Base-by-base conservation (phyloP, 2,797 vertebrate genomes). In the Eulemur rubriventer region DNA sequence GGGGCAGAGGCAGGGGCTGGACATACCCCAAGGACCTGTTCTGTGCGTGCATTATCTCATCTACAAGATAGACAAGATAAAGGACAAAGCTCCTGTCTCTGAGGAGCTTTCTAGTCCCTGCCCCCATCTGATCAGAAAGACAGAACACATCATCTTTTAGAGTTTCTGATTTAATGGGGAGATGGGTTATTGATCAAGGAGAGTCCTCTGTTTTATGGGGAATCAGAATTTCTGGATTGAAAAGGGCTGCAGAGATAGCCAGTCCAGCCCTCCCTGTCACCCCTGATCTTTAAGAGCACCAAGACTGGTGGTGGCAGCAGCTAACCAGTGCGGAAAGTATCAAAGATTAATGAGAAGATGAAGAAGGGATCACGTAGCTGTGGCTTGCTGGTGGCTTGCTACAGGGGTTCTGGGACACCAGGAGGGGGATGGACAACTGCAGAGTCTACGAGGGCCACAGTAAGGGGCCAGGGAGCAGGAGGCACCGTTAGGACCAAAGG, bases 21-120 rank as follows among this genome's bases (percentile, higher is more conserved):
- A 46, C 48, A n/a, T 0, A n/a, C 2, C 10, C 28, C 0, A 5
- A 46, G 43, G 35, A n/a, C 52, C 13, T 1, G 3, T 2, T 41
- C 84, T 55, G 28, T 41, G 28, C 6, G 9, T 1, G 7, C 10
- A 3, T 11, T 3, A 12, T 7, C 2, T 33, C 5, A 2, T 12
- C 3, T 48, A 57, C 22, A 3, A 57, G 55, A 57, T 4, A 24
- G 55, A 57, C 24, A 22, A 57, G 55, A 57, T 24, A 57, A 57
- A 24, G 55, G 55, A 24, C 55, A 57, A 57, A 24, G 55, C 22
- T 24, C 24, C 1, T 1, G 41, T 52, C n/a, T 46, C 7, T 12
- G 30, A 79, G 26, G 28, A 50, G 18, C 69, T 50, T 55, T 4
- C 7, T 26, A 14, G 48, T 57, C 33, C 20, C 63, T n/a, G 18